Base-by-base conservation (phyloP, 1,140 invertebrate species). In the Diachasma alloeum region DNA sequence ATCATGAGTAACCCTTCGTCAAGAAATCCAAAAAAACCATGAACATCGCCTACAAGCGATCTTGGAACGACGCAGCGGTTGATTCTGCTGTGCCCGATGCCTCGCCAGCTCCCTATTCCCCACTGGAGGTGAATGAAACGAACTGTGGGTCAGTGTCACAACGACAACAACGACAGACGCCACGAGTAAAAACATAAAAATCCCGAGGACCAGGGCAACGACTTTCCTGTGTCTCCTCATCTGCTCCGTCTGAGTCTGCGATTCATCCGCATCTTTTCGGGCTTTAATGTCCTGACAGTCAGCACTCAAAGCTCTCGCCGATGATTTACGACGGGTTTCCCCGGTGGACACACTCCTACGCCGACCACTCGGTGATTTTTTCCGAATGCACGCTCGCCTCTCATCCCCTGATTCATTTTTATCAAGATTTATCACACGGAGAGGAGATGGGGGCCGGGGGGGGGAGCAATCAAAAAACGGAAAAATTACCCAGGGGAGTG, bases 81-180 rank as follows among this genome's bases (percentile, higher is more conserved):
- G 82, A 82, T 87, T 87, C 86, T 83, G 73, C 81, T 83, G 78
- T 24, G 82, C 83, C 69, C 86, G 86, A 81, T 84, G 85, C 44
- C 87, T 77, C 31, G 83, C 79, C 19, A 86, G 81, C 75, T 87
- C 86, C 74, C 74, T 83, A 11, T 84, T 84, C 56, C 84, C 85
- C 10, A 80, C 66, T 0, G 82, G 71, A 8, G 87, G 86, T 80
- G 88, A 92, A 82, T 91, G 91, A 53, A 90, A 89, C 10, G 84
- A 85, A 74, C 86, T 88, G 86, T 94, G 93, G 10, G 93, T 94
- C 79, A 95, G 90, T 42, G 93, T 94, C 79, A 95, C 90, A 80
- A 94, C 91, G 81, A 95, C 93, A 78, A 93, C 93, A 53, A 94
- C 91, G 31, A 94, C 90, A 70, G 93, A 92, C 39, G 93, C 92